Percentiles rank a stretch among this genome's conserved stretches.
Evolutionary conservation across 2,888 invertebrate species (phyloP).

Genomic region (Autographa pulchrina): DNA sequence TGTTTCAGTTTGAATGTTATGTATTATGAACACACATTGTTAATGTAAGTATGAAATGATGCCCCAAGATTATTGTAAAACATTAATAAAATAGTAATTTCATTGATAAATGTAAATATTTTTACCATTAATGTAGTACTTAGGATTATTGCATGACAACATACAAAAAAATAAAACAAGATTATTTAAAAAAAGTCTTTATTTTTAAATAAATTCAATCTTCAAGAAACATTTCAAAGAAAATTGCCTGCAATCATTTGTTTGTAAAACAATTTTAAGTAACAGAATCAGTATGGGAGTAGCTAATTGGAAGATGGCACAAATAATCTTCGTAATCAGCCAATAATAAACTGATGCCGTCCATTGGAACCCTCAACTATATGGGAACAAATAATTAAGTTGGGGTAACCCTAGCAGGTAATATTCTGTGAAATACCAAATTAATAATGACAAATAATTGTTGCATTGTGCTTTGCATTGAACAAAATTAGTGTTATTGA

Average conservation of each 20-base stretch:
- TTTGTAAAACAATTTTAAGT: slow-evolving; percentile 36
- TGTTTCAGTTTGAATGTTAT: background rate
- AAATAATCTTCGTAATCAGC: slow-evolving; percentile 69
- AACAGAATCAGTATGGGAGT: slow-evolving; percentile 41
- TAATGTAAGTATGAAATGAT: slow-evolving; percentile 10
- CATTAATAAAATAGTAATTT: slow-evolving; percentile 9
- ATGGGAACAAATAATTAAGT: slow-evolving; percentile 85
- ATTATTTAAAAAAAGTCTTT: slow-evolving; percentile 66
- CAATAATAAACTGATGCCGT: slow-evolving; percentile 46
- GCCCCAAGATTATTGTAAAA: slow-evolving; percentile 38
- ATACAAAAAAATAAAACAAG: slow-evolving; percentile 56
- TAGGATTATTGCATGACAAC: slow-evolving; percentile 26
- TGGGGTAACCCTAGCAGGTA: slow-evolving; percentile 63
- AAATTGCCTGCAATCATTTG: slow-evolving; percentile 50
- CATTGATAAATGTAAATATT: slow-evolving; percentile 33
- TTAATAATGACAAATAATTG: slow-evolving; percentile 63
- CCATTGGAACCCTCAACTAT: slow-evolving; percentile 67
- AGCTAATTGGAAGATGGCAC: slow-evolving; percentile 63
- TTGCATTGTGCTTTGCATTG: slow-evolving; percentile 64
- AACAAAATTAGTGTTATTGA: slow-evolving; percentile 62
- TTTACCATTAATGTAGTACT: slow-evolving; percentile 13
- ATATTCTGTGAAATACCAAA: slow-evolving; percentile 66
- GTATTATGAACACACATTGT: background rate
- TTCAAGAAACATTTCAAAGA: slow-evolving; percentile 58
- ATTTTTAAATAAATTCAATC: slow-evolving; percentile 62